These are phyloP conservation scores for Camponotus floridanus DNA, from an alignment of 1,140 invertebrate species.

Conservation along the genomic window DNA sequence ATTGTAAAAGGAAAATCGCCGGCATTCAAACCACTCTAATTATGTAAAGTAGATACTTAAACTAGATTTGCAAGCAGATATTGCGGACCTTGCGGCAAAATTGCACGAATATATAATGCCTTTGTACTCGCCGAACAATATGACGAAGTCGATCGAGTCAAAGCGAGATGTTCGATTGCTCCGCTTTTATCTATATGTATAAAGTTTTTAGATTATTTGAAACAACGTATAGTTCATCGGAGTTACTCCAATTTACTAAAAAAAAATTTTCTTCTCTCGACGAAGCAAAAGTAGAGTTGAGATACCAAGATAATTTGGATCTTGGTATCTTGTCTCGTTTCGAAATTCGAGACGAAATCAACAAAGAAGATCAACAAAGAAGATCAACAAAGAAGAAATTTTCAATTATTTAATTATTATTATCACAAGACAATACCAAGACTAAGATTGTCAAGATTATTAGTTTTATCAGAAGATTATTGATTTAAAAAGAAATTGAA, in stretches of 20 bases:
- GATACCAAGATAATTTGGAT: too few species aligned
- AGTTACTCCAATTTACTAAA: not conserved
- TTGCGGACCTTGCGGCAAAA: conserved; percentile 62
- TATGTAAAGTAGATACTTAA: conserved; percentile 75
- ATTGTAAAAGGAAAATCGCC: conserved; percentile 66
- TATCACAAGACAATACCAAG: too few species aligned
- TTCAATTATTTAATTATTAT: too few species aligned
- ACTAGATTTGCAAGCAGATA: conserved; percentile 74
- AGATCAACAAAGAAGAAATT: too few species aligned
- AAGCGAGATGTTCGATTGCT: not conserved
- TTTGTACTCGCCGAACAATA: conserved; percentile 59
- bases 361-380: too few species aligned
- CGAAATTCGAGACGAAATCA: too few species aligned
- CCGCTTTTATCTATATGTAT: not conserved
- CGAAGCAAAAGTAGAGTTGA: not conserved
- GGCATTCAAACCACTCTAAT: conserved; percentile 74
- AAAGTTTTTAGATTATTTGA: not conserved
- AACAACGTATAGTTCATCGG: not conserved
- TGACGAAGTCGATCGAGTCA: not conserved
- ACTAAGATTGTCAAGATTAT: too few species aligned
- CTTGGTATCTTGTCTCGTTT: too few species aligned
- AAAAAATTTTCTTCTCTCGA: not conserved
- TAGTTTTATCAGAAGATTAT: too few species aligned
- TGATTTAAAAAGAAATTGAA: too few species aligned
- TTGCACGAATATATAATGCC: conserved; percentile 56